Evolutionary conservation across 2,888 invertebrate species (phyloP), one percentile per base, ranked within the genome.

Genomic region (Lumbricus terrestris): DNA sequence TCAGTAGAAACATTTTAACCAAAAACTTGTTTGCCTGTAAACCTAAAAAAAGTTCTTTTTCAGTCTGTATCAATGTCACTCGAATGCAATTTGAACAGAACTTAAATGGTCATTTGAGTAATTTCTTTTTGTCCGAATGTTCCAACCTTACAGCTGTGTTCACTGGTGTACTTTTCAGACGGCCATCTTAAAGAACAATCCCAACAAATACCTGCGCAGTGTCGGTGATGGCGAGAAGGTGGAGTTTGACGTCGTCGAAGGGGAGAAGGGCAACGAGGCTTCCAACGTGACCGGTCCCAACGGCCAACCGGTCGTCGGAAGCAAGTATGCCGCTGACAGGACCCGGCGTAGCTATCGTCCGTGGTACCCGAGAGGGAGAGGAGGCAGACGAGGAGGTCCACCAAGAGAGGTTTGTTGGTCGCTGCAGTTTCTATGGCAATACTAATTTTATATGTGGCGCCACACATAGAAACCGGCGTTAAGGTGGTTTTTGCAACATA

Each of bases 171-270:
- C 23, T 2, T 83, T 90, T 42, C 90, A 92, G 96, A 97, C 98
- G 93, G 99, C 99, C 94, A 98, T 99, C 95, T 96, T 97, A 93
- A 98, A 98, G 96, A 99, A 99, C 96, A 99, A 99, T 96, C 98
- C 98, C 93, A 97, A 97, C 95, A 99, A 99, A 96, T 97, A 97
- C 95, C 98, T 99, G 95, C 97, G 98, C 95, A 98, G 98, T 95
- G 98, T 99, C 94, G 98, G 98, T 94, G 98, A 98, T 96, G 98
- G 98, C 93, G 98, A 98, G 96, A 96, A 97, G 93, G 99, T 99
- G 94, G 98, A 98, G 96, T 99, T 99, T 96, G 98, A 98, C 96
- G 98, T 99, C 94, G 99, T 99, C 94, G 95, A 98, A 98, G 96
- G 93, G 20, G 92, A 92, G 85, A 93, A 93, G 91, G 99, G 99